Evolutionary conservation across 2,113 vertebrate species (phyloP).

Genomic region (Raja brachyura): DNA sequence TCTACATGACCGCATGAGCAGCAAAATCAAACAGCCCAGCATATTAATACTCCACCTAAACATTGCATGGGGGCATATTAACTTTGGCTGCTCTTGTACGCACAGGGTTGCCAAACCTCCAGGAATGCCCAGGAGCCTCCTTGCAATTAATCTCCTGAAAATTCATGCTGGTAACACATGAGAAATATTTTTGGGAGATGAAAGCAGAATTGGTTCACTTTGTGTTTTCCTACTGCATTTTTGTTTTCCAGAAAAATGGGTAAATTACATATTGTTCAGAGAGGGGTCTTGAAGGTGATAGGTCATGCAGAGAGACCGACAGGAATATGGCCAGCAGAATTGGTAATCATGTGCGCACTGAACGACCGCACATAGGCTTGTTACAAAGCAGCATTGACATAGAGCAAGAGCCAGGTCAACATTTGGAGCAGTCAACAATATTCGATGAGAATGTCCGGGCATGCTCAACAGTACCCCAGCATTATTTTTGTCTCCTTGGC

Average conservation of each 20-base stretch:
- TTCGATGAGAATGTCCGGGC: not conserved
- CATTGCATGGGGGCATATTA: not conserved
- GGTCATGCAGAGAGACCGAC: not conserved
- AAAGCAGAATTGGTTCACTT: not conserved
- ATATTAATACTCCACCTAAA: not conserved
- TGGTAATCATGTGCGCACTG: not conserved
- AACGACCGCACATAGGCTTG: not conserved
- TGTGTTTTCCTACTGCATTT: not conserved
- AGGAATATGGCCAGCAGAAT: not conserved
- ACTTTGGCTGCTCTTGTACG: not conserved
- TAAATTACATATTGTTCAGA: not conserved
- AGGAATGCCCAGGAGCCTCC: not conserved
- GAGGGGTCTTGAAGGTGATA: not conserved
- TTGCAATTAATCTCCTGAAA: not conserved
- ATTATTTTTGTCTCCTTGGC: not conserved
- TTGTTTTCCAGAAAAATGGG: not conserved
- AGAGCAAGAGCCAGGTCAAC: too few relatives aligned
- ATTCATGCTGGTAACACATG: not conserved
- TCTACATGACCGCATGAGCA: not conserved
- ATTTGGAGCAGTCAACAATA: not conserved
- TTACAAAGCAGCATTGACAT: not conserved
- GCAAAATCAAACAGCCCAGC: not conserved
- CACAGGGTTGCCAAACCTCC: not conserved
- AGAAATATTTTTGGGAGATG: not conserved
- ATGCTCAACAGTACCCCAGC: not conserved